Evolutionary conservation across 2,113 vertebrate genomes (phyloP).

Genomic region (Balaeniceps rex): DNA sequence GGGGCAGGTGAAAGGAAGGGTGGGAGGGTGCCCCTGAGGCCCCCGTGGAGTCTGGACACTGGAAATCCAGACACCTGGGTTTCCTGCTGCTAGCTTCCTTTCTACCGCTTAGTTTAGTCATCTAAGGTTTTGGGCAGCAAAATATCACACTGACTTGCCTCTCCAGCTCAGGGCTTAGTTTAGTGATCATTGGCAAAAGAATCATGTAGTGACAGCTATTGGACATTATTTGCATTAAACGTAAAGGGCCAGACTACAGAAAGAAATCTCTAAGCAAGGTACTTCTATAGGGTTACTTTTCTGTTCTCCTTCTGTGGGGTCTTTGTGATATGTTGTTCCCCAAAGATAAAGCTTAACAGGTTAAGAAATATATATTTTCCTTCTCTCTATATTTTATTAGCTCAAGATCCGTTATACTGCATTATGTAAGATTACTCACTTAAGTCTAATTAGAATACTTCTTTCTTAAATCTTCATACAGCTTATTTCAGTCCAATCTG

Average conservation of each 20-base stretch:
- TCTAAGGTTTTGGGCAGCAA: neutral
- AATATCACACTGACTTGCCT: neutral
- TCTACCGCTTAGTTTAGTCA: neutral
- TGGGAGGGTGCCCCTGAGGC: neutral
- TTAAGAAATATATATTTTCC: neutral
- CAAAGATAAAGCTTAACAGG: neutral
- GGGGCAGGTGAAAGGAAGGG: neutral
- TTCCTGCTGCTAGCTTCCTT: neutral
- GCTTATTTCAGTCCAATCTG: neutral
- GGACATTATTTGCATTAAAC: neutral
- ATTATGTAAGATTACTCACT: neutral
- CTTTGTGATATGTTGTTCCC: neutral
- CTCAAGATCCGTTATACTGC: neutral
- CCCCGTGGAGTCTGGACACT: neutral
- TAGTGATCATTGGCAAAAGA: neutral
- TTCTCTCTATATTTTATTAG: neutral
- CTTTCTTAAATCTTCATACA: neutral
- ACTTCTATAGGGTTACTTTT: neutral
- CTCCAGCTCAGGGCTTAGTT: neutral
- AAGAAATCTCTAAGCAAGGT: neutral
- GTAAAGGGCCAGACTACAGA: neutral
- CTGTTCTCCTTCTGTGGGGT: neutral
- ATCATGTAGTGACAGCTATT: neutral
- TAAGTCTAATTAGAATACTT: neutral
- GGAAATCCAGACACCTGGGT: neutral